phyloP scores from a whole-genome alignment of 2,888 invertebrate genomes.

The Nomada goodeniana region DNA sequence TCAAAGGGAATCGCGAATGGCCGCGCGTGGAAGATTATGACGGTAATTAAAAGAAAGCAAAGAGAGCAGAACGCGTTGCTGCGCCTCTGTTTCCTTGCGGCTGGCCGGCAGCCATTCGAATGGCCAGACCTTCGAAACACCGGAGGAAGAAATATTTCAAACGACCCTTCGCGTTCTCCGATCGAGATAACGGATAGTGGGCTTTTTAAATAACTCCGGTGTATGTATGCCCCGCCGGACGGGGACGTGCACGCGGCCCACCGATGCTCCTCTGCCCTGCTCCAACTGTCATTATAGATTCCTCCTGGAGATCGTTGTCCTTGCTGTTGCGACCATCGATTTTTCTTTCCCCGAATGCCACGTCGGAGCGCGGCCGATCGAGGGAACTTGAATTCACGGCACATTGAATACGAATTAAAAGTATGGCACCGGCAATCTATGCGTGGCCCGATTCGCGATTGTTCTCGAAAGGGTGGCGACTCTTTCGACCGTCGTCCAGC shows the following conservation, averaged over 20 bases:
- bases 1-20: not conserved
- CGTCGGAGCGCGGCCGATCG: not conserved
- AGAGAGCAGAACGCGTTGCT: not conserved
- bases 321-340: conserved; percentile 30
- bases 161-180: conserved; percentile 64
- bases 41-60: conserved; percentile 41
- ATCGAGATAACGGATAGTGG: conserved; percentile 76
- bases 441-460: too few species aligned
- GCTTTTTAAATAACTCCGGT: conserved; percentile 74
- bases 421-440: too few species aligned
- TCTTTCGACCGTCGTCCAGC: too few species aligned
- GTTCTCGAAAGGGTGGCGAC: not conserved
- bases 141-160: conserved; percentile 72
- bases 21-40: not conserved
- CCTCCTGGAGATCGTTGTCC: conserved; percentile 38
- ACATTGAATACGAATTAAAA: too few species aligned
- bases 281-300: conserved; percentile 58
- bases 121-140: conserved; percentile 58
- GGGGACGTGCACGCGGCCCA: conserved; percentile 54
- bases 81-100: conserved; percentile 48
- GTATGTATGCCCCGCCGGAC: conserved; percentile 56
- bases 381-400: too few species aligned
- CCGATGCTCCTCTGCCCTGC: conserved; percentile 32
- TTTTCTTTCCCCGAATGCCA: conserved; percentile 4
- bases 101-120: conserved; percentile 41